Evolutionary conservation across 1,140 invertebrate species (phyloP).

Genomic region (Berghia stephanieae): DNA sequence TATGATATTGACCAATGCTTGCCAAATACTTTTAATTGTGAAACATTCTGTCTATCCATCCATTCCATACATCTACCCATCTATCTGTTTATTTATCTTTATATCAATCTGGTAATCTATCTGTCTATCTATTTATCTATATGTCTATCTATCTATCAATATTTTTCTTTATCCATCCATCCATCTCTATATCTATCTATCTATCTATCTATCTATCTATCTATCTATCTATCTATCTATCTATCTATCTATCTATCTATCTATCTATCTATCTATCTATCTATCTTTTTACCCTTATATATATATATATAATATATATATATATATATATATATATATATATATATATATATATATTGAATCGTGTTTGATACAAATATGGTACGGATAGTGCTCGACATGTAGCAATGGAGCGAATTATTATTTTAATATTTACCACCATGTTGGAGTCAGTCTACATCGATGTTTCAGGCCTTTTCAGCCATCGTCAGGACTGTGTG

Average conservation of each 20-base stretch:
- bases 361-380: neutral
- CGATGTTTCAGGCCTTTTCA: neutral
- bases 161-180: neutral
- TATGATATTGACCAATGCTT: too few species aligned
- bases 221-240: conserved; percentile 19
- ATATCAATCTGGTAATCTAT: too few species aligned
- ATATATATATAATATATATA: neutral
- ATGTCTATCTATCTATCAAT: too few species aligned
- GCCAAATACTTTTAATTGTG: too few species aligned
- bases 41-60: too few species aligned
- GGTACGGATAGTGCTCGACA: too few species aligned
- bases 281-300: neutral
- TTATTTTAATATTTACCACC: neutral
- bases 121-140: too few species aligned
- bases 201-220: conserved; percentile 19
- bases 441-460: neutral
- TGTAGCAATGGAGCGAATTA: too few species aligned
- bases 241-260: conserved; percentile 19
- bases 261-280: conserved; percentile 14
- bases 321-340: neutral
- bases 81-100: too few species aligned
- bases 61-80: too few species aligned
- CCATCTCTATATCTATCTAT: conserved; percentile 7
- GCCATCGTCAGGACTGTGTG: too few species aligned
- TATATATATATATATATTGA: neutral